Evolutionary conservation across 2,113 vertebrate genomes (phyloP).

Genomic region (Tonatia bakeri): DNA sequence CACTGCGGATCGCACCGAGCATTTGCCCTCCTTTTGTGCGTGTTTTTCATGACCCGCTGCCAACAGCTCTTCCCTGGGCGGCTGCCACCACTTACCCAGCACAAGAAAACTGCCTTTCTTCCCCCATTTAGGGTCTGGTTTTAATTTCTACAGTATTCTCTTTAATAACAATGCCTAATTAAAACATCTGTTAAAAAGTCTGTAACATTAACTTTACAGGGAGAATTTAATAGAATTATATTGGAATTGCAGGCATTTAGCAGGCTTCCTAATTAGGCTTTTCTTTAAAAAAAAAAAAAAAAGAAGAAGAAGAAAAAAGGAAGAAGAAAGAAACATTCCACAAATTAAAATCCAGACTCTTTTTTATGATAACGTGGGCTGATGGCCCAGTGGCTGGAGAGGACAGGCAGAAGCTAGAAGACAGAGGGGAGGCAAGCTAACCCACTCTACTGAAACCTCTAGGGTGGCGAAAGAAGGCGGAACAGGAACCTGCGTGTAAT

Average conservation of each 20-base stretch:
- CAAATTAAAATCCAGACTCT: constrained; percentile 78
- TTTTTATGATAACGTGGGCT: constrained; percentile 76
- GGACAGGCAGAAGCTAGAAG: background rate
- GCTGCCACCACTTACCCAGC: constrained; percentile 77
- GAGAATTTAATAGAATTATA: constrained; percentile 90
- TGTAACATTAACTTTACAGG: constrained; percentile 89
- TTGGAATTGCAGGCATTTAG: constrained; percentile 88
- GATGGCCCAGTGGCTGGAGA: constrained; percentile 72
- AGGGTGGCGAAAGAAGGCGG: too few relatives aligned
- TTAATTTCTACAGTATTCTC: constrained; percentile 89
- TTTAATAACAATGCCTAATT: constrained; percentile 91
- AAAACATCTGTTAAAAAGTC: constrained; percentile 91
- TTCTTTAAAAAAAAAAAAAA: constrained; percentile 77
- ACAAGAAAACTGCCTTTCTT: constrained; percentile 85
- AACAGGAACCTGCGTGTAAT: rapidly evolving
- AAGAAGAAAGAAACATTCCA: constrained; percentile 80
- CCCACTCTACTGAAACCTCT: constrained; percentile 3
- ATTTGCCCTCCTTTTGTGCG: constrained; percentile 60
- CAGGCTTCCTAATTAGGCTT: constrained; percentile 85
- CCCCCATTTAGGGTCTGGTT: constrained; percentile 85
- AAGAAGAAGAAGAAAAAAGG: constrained; percentile 57
- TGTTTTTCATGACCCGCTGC: constrained; percentile 77
- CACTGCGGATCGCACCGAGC: constrained; percentile 48
- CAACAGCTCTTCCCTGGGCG: constrained; percentile 79
- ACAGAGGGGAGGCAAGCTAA: background rate